These are phyloP conservation scores for Phymanthus crucifer DNA, from an alignment of 92 coral and sea anemone genomes.

Conservation along the genomic window DNA sequence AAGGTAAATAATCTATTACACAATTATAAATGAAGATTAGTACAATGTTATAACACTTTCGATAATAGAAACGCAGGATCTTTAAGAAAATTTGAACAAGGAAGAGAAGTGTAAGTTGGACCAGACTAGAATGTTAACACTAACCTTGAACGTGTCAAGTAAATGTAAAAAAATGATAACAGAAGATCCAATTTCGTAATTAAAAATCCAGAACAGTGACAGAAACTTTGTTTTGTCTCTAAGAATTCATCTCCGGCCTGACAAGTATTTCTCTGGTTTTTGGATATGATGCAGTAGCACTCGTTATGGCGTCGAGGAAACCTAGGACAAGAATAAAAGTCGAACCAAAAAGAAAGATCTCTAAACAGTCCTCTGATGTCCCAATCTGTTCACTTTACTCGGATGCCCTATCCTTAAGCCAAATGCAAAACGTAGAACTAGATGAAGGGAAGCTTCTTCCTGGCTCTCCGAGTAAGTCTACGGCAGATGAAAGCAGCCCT, in stretches of 20 bases:
- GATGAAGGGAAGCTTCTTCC: background rate
- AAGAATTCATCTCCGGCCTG: background rate
- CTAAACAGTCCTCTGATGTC: background rate
- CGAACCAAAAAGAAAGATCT: slow-evolving; percentile 10
- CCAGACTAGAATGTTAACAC: background rate
- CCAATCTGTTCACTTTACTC: background rate
- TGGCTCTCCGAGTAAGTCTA: background rate
- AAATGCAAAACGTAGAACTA: background rate
- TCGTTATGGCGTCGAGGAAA: slow-evolving; percentile 8
- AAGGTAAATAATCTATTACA: too few relatives aligned
- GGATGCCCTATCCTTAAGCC: background rate
- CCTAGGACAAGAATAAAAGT: background rate
- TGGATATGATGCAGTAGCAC: background rate
- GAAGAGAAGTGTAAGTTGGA: background rate
- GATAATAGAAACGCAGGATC: too few relatives aligned
- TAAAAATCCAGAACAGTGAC: slow-evolving; percentile 18
- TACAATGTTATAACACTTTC: too few relatives aligned
- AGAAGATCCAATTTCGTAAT: slow-evolving; percentile 26
- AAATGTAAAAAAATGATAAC: slow-evolving; percentile 6
- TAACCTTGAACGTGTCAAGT: slow-evolving; percentile 8
- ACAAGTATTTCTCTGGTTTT: background rate
- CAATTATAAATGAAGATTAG: too few relatives aligned
- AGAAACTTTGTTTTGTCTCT: background rate
- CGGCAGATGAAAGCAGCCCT: background rate
- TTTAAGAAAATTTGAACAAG: too few relatives aligned